phyloP scores from a whole-genome alignment of 1,140 invertebrate genomes.

The Halesus radiatus region DNA sequence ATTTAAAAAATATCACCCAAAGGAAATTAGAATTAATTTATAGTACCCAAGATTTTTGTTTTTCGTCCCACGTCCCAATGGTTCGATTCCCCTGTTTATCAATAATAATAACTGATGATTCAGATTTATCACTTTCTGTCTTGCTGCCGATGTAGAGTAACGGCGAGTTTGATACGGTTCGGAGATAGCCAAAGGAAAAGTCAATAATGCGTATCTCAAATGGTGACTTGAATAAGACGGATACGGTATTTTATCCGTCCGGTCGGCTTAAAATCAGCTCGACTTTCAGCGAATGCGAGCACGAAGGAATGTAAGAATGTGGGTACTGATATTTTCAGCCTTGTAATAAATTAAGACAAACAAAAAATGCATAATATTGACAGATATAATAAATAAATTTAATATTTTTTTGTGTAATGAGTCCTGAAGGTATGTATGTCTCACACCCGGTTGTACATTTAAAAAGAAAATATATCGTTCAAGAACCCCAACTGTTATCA shows the following conservation, averaged over 20 bases:
- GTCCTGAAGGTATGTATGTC: too few relatives aligned
- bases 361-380: too few relatives aligned
- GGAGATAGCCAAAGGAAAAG: constrained; percentile 34
- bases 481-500: too few relatives aligned
- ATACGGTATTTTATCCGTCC: constrained; percentile 18
- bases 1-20: too few relatives aligned
- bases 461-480: too few relatives aligned
- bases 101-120: constrained; percentile 48
- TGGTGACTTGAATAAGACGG: constrained; percentile 20
- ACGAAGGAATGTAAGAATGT: background rate
- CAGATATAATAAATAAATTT: too few relatives aligned
- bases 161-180: constrained; percentile 22
- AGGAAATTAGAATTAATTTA: too few relatives aligned
- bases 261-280: background rate
- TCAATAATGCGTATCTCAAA: constrained; percentile 34
- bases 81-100: background rate
- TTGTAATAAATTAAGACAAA: too few relatives aligned
- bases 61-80: background rate
- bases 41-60: too few relatives aligned
- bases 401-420: too few relatives aligned
- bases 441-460: too few relatives aligned
- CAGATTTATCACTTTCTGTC: constrained; percentile 52
- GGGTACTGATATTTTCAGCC: background rate
- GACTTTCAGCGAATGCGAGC: background rate
- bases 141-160: constrained; percentile 30